phyloP scores from a whole-genome alignment of 2,888 invertebrate genomes.

The Deilephila elpenor region DNA sequence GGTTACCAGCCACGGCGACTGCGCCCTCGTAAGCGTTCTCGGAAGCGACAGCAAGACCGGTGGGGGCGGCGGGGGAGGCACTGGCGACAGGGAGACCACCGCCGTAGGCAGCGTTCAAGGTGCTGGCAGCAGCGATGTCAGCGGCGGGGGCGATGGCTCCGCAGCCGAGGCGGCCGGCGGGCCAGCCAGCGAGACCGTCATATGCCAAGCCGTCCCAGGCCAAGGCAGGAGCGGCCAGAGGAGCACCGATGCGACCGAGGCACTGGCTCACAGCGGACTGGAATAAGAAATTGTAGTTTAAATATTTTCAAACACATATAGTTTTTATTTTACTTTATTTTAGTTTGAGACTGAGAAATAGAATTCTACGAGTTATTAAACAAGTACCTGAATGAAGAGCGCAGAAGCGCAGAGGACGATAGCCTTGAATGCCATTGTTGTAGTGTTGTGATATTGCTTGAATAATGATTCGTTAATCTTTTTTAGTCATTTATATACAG shows the following conservation, averaged over 20 bases:
- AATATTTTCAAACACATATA: background rate
- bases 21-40: constrained; percentile 41
- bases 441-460: background rate
- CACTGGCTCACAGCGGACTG: constrained; percentile 13
- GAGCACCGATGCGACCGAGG: constrained; percentile 25
- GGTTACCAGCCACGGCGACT: constrained; percentile 37
- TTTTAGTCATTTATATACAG: background rate
- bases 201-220: constrained; percentile 11
- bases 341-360: background rate
- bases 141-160: constrained; percentile 24
- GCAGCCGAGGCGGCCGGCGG: constrained; percentile 23
- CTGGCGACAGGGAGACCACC: constrained; percentile 43
- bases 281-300: background rate
- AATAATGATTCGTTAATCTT: background rate
- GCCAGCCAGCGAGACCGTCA: constrained; percentile 22
- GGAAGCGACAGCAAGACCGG: constrained; percentile 39
- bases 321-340: background rate
- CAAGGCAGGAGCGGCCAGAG: background rate
- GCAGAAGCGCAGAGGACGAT: constrained; percentile 50
- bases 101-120: constrained; percentile 28
- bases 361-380: background rate
- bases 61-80: constrained; percentile 34
- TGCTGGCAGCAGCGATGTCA: constrained; percentile 33
- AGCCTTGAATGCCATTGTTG: constrained; percentile 50
- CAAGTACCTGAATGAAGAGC: constrained; percentile 52